phyloP scores from a whole-genome alignment of 2,113 vertebrate genomes.

The Apodemus sylvaticus region DNA sequence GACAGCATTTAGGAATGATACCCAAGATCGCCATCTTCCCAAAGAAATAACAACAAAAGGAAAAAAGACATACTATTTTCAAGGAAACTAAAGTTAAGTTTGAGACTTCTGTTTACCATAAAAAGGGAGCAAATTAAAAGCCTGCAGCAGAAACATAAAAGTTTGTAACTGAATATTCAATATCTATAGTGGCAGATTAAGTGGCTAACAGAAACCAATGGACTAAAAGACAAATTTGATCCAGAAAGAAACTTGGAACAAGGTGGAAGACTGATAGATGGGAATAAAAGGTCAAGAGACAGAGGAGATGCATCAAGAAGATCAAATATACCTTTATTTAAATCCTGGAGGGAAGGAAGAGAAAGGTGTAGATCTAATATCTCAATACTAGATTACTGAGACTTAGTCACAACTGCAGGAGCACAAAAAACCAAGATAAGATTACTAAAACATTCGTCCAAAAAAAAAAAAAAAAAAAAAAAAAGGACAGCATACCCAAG shows the following conservation, averaged over 20 bases:
- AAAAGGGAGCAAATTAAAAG: neutral
- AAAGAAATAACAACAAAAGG: neutral
- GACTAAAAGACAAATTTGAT: neutral
- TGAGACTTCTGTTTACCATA: slow-evolving; percentile 1
- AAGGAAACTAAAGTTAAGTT: neutral
- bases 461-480: too few relatives aligned
- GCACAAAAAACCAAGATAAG: neutral
- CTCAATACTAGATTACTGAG: neutral
- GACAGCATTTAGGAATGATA: neutral
- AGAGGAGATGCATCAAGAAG: neutral
- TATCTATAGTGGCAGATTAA: neutral
- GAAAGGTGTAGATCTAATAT: neutral
- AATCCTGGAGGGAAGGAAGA: neutral
- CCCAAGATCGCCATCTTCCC: neutral
- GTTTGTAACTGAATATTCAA: neutral
- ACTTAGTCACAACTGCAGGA: neutral
- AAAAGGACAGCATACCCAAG: too few relatives aligned
- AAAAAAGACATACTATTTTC: neutral
- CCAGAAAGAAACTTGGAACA: neutral
- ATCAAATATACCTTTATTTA: neutral
- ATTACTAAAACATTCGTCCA: neutral
- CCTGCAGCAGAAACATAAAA: neutral
- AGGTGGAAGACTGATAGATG: neutral
- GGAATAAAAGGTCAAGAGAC: neutral
- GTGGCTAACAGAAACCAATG: neutral